Base-by-base conservation (phyloP, 2,797 vertebrate genomes). In the Gorsachius magnificus region DNA sequence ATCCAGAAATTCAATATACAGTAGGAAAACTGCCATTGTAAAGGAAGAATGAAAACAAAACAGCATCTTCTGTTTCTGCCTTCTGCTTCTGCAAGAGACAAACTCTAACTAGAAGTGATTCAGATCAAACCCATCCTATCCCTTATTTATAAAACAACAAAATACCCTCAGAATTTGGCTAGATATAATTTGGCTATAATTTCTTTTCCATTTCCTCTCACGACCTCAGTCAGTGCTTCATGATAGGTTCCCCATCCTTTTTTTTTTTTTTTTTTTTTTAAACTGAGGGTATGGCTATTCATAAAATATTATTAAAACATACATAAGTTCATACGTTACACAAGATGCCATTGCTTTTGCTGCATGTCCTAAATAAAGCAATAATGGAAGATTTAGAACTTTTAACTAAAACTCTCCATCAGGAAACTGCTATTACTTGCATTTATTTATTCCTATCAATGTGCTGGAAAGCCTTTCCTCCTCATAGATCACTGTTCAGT, bases 21-120 rank as follows among this genome's bases (percentile, higher is more conserved):
- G 45, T 13, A 77, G 45, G 11, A 70, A 82, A 94, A 77, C 16
- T 57, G 58, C 15, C 16, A 70, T n/a, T 60, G 36, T 46, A 86
- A 96, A 81, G 26, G 33, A 63, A 83, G 35, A 81, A 63, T 11
- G 76, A 87, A 93, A 64, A 0, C 6, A 69, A 79, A 89, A 29
- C 4, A 78, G 9, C 2, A 10, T 68, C 13, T 81, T 75, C 75
- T 71, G 24, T 41, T 83, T 60, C 74, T 76, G 45, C 38, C 70
- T 92, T 87, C 53, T 72, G 5, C 10, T 69, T 95, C 66, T 43
- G 75, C 45, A 75, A 95, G 72, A 95, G 75, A 65, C 35, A 94
- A 95, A 96, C 65, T 95, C 94, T 95, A 97, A 83, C 83, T 41
- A 98, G 88, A 98, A 97, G 90, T 96, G 95, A 97, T 97, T 95